These are phyloP conservation scores for Scelioninae gen. 1 DNA, from an alignment of 2,888 invertebrate genomes.

Conservation along the genomic window DNA sequence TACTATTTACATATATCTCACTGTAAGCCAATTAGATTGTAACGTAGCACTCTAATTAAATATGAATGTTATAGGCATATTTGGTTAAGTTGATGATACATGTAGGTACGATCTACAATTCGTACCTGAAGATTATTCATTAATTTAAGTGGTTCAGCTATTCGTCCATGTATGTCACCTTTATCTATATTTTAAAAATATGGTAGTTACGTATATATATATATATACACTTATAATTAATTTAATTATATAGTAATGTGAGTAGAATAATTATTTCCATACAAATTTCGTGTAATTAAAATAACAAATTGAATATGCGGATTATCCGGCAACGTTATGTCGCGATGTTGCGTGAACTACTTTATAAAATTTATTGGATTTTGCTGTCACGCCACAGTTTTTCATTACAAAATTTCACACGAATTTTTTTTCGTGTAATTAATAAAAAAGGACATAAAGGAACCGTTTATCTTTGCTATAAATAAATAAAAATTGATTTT, in stretches of 20 bases:
- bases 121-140: conserved; percentile 34
- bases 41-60: conserved; percentile 27
- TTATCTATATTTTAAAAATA: conserved; percentile 10
- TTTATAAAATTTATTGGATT: conserved; percentile 55
- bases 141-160: conserved; percentile 24
- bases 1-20: conserved; percentile 18
- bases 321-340: conserved; percentile 36
- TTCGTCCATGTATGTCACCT: conserved; percentile 1
- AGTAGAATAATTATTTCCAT: conserved; percentile 47
- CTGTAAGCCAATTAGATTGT: conserved; percentile 19
- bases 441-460: conserved; percentile 8
- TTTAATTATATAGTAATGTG: conserved; percentile 41
- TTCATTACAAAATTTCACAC: conserved; percentile 25
- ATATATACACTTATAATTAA: conserved; percentile 28
- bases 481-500: conserved; percentile 30
- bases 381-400: conserved; percentile 28
- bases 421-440: conserved; percentile 25
- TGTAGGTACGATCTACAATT: conserved; percentile 18
- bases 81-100: conserved; percentile 32
- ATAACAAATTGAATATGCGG: conserved; percentile 50
- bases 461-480: conserved; percentile 10
- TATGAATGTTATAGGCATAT: conserved; percentile 43
- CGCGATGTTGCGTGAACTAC: conserved; percentile 18
- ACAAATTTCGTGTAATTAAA: conserved; percentile 42
- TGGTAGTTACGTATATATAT: too few relatives aligned